These are phyloP conservation scores for Parochlus steinenii DNA, from an alignment of 2,888 invertebrate species.

Conservation along the genomic window DNA sequence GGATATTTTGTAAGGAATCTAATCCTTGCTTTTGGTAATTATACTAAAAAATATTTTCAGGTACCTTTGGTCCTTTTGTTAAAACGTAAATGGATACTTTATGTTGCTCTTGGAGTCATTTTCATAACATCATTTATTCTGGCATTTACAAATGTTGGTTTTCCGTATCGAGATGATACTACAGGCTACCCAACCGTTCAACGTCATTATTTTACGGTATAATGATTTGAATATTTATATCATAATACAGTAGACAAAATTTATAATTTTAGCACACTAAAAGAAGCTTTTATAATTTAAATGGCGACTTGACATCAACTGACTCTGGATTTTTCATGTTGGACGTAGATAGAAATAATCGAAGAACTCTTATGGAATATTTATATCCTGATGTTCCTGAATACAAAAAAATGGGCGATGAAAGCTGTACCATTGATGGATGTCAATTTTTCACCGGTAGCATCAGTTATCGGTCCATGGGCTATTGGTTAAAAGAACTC, in stretches of 20 bases:
- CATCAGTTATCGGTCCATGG: too few relatives aligned
- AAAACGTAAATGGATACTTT: conserved; percentile 19
- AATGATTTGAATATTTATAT: conserved; percentile 1
- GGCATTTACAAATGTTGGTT: conserved; percentile 30
- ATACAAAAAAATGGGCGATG: too few relatives aligned
- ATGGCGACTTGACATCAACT: conserved; percentile 20
- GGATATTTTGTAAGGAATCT: conserved; percentile 24
- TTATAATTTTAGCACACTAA: conserved; percentile 18
- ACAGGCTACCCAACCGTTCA: conserved; percentile 27
- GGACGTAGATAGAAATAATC: conserved; percentile 22
- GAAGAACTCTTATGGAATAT: conserved; percentile 22
- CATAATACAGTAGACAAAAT: background rate
- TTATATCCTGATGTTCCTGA: too few relatives aligned
- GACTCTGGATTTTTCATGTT: conserved; percentile 24
- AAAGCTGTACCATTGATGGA: too few relatives aligned
- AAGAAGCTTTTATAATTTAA: conserved; percentile 21
- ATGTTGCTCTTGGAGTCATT: conserved; percentile 19
- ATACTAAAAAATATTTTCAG: conserved; percentile 12
- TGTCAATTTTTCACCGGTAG: too few relatives aligned
- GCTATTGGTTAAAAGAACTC: too few relatives aligned
- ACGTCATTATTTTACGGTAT: conserved; percentile 34
- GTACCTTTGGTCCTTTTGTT: conserved; percentile 20
- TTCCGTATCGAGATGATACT: conserved; percentile 35
- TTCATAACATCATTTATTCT: conserved; percentile 21
- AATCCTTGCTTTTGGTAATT: conserved; percentile 13